phyloP scores from a whole-genome alignment of 1,140 invertebrate species.

The Mamestra configurata region DNA sequence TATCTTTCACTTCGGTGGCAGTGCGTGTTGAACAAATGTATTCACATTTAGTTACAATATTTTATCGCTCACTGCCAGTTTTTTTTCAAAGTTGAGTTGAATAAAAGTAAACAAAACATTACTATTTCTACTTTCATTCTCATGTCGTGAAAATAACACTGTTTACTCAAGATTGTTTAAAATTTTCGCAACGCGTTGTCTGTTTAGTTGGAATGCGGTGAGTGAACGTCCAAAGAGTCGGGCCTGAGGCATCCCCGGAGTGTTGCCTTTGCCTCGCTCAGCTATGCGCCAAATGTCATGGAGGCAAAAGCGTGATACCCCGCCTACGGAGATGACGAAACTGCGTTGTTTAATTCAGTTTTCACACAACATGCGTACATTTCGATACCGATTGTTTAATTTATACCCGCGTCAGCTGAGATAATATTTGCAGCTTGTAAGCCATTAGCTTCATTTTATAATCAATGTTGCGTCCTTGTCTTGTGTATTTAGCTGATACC shows the following conservation, averaged over 20 bases:
- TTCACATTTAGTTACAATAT: conserved; percentile 6
- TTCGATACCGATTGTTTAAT: conserved; percentile 31
- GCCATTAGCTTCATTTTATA: conserved; percentile 56
- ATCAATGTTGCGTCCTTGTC: conserved; percentile 42
- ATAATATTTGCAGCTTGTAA: conserved; percentile 54
- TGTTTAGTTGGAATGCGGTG: conserved; percentile 72
- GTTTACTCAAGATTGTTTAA: conserved; percentile 46
- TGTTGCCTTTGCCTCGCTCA: conserved; percentile 59
- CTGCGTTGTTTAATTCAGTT: conserved; percentile 44
- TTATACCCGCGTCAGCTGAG: conserved; percentile 53
- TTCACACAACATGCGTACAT: conserved; percentile 40
- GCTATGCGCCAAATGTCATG: conserved; percentile 76
- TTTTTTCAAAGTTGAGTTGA: not conserved
- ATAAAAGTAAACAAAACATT: not conserved
- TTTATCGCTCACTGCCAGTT: conserved; percentile 2
- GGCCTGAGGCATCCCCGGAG: conserved; percentile 64
- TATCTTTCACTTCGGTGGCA: not conserved
- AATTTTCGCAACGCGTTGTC: conserved; percentile 63
- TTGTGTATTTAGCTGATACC: conserved; percentile 50
- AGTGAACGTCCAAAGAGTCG: conserved; percentile 72
- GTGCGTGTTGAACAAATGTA: not conserved
- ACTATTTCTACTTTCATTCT: conserved; percentile 28
- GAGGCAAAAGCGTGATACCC: conserved; percentile 70
- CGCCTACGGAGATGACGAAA: conserved; percentile 66
- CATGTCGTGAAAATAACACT: conserved; percentile 28